Conservation (phyloP, 2,888 invertebrate species). For the Cerceris rybyensis region DNA sequence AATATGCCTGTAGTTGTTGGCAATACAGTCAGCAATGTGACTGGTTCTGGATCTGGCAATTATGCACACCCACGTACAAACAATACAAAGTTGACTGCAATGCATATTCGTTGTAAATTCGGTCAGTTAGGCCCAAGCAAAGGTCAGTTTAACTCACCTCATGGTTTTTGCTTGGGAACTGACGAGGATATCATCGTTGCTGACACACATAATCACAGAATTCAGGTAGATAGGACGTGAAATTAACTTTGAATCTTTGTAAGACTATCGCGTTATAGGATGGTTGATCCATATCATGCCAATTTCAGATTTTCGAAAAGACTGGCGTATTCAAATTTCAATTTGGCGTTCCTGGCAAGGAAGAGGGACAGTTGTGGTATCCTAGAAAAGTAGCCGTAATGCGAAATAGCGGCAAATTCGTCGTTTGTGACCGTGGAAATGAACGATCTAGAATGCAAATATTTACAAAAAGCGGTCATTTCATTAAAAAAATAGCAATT, state of each 20-base stretch:
- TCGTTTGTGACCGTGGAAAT: conserved; percentile 98
- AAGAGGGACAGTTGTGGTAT: conserved; percentile 98
- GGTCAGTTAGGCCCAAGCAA: conserved; percentile 96
- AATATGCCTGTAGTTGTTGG: conserved; percentile 77
- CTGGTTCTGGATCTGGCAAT: conserved; percentile 73
- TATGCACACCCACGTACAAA: conserved; percentile 75
- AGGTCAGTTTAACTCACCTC: conserved; percentile 98
- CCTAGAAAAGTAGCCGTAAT: conserved; percentile 97
- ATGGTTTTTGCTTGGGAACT: conserved; percentile 96
- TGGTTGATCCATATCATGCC: too few relatives aligned
- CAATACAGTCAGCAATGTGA: conserved; percentile 72
- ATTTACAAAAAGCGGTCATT: conserved; percentile 97
- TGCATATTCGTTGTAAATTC: conserved; percentile 96
- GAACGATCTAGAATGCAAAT: conserved; percentile 99
- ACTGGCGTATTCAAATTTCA: conserved; percentile 96
- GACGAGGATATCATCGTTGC: conserved; percentile 98
- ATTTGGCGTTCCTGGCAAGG: conserved; percentile 97
- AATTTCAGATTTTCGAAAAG: conserved; percentile 93
- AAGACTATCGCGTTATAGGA: too few relatives aligned
- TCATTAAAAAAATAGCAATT: conserved; percentile 96
- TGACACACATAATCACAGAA: conserved; percentile 97
- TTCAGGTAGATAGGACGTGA: conserved; percentile 85
- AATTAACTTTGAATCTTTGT: not conserved
- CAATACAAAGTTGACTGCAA: conserved; percentile 88
- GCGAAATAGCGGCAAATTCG: conserved; percentile 93